Evolutionary conservation across 1,140 invertebrate genomes (phyloP).

Genomic region (Pectinophora gossypiella): DNA sequence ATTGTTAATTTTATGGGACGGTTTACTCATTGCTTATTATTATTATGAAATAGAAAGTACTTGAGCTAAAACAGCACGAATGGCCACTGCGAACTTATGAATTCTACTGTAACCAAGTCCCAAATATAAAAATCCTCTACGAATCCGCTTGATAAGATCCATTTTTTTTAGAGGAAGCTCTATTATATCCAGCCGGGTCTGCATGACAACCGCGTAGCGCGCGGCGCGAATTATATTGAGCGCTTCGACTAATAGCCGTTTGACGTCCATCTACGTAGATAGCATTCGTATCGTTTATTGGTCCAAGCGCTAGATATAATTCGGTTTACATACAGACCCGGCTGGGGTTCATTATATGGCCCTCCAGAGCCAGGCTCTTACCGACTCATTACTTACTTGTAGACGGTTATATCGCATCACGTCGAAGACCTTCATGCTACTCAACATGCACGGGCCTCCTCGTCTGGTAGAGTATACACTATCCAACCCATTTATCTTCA

Average conservation of each 20-base stretch:
- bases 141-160: too few species aligned
- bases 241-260: background rate
- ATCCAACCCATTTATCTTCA: slow-evolving; percentile 43
- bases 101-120: too few species aligned
- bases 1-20: too few species aligned
- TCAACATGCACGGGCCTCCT: slow-evolving; percentile 38
- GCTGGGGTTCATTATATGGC: background rate
- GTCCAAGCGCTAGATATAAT: too few species aligned
- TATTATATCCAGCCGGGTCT: too few species aligned
- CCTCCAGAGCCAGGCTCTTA: background rate
- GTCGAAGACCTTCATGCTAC: slow-evolving; percentile 26
- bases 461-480: slow-evolving; percentile 31
- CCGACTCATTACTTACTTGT: slow-evolving; percentile 33
- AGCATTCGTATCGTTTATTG: background rate
- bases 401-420: slow-evolving; percentile 37
- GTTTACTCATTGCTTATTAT: too few species aligned
- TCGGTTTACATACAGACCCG: slow-evolving; percentile 15
- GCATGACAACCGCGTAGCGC: too few species aligned
- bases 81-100: too few species aligned
- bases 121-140: too few species aligned
- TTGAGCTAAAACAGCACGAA: too few species aligned
- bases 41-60: too few species aligned
- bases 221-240: background rate
- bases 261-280: background rate
- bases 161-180: too few species aligned